Base-by-base conservation (phyloP, 2,113 vertebrate species). In the Thamnophis sirtalis region DNA sequence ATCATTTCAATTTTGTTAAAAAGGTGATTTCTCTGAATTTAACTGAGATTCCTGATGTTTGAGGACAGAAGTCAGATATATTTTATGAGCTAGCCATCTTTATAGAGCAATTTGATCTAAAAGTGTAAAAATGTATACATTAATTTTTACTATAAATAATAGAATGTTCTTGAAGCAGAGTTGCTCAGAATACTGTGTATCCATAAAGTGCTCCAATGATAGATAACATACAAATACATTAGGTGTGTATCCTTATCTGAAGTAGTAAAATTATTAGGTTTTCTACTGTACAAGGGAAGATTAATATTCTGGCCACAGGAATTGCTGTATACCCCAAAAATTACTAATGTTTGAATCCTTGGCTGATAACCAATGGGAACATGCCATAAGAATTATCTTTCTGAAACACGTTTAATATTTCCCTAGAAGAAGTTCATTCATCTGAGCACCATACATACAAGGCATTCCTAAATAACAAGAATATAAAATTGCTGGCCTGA, bases 181-280 rank as follows among this genome's bases (percentile, higher is more conserved):
- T 50, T 95, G 95, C 95, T 95, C 91, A 95, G 93, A 96, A 95
- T 93, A 95, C 93, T 93, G 91, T 94, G 26, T 96, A 97, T 96
- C 91, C 95, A 96, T 87, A 93, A 96, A 96, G 80, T 86, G 95
- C 94, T 95, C 90, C 90, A 86, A 94, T 96, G 95, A 97, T 4
- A 92, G 95, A 95, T 95, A 95, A 94, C 91, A 84, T 88, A 92
- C 88, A 93, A 3, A 93, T 9, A 0, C 92, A 51, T 95, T 88
- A 90, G 93, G 90, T 88, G 88, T 84, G 88, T 87, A 84, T 92
- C 92, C 89, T 94, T 95, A 93, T 95, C 92, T 93, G 88, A 85
- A 88, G 51, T 26, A 84, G 91, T 80, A 91, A 48, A 88, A 68
- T 93, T 92, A 89, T 96, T 95, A 93, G 53, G 5, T 43, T 90